phyloP scores from a whole-genome alignment of 2,797 vertebrate species.

The Enteromius paludinosus region DNA sequence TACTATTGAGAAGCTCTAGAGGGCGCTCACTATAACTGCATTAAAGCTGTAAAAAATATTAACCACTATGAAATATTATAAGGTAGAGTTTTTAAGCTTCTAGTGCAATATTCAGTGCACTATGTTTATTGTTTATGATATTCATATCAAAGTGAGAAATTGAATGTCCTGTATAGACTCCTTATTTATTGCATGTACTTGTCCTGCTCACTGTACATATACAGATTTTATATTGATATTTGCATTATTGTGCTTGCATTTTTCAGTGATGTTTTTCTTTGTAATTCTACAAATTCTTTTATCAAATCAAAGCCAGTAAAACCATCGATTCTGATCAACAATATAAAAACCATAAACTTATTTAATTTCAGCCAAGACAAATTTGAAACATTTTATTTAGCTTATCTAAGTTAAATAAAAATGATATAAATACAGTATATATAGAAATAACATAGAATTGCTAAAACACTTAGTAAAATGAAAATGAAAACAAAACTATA shows the following conservation, averaged over 20 bases:
- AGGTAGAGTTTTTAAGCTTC: too few species aligned
- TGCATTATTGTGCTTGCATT: background rate
- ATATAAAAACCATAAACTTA: background rate
- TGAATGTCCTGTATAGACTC: background rate
- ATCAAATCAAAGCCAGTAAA: background rate
- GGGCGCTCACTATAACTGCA: constrained; percentile 25
- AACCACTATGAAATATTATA: background rate
- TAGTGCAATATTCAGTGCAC: background rate
- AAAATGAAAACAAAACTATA: background rate
- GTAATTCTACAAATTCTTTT: background rate
- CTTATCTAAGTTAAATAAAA: background rate
- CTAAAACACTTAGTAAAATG: background rate
- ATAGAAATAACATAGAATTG: background rate
- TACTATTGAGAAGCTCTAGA: constrained; percentile 33
- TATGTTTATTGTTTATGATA: background rate
- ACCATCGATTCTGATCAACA: background rate
- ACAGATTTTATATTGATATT: background rate
- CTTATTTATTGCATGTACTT: background rate
- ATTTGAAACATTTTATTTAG: background rate
- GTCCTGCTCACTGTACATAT: background rate
- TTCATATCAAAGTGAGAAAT: background rate
- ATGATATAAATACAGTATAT: too few species aligned
- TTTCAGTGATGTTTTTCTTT: background rate
- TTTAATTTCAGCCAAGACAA: background rate
- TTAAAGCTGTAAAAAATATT: background rate